Evolutionary conservation across 2,113 vertebrate genomes (phyloP).

Genomic region (Serinus canaria): DNA sequence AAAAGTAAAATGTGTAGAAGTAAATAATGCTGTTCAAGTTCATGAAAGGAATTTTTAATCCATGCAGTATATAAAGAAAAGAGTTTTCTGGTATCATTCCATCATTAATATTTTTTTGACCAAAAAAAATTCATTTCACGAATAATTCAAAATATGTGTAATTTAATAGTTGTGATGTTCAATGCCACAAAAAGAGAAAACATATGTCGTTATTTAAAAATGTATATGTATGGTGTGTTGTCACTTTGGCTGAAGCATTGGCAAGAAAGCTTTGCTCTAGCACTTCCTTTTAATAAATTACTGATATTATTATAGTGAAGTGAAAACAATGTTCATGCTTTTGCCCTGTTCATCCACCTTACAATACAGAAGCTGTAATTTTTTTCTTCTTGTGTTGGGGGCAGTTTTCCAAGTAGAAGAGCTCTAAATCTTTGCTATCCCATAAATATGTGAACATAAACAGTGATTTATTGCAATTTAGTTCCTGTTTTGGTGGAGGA

Average conservation of each 20-base stretch:
- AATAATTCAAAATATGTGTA: neutral
- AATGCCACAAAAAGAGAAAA: conserved; percentile 8
- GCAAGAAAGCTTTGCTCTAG: conserved; percentile 11
- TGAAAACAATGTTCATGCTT: conserved; percentile 26
- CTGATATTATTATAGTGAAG: conserved; percentile 40
- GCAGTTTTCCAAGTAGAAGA: conserved; percentile 60
- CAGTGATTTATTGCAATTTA: conserved; percentile 78
- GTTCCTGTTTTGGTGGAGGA: conserved; percentile 72
- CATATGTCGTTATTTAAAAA: neutral
- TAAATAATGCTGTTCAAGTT: neutral
- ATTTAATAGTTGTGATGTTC: conserved; percentile 32
- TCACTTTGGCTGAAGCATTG: conserved; percentile 22
- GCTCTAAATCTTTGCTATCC: conserved; percentile 70
- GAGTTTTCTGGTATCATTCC: neutral
- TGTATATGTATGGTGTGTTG: neutral
- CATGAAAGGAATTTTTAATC: neutral
- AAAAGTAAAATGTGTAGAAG: neutral
- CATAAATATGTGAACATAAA: conserved; percentile 76
- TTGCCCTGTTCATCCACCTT: conserved; percentile 49
- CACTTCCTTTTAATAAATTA: conserved; percentile 66
- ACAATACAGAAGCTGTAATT: conserved; percentile 41
- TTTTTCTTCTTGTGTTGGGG: conserved; percentile 60
- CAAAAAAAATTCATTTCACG: neutral
- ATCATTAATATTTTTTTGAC: neutral
- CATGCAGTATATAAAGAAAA: neutral